Evolutionary conservation across 1,140 invertebrate species (phyloP).

Genomic region (Scaptomyza hsui): DNA sequence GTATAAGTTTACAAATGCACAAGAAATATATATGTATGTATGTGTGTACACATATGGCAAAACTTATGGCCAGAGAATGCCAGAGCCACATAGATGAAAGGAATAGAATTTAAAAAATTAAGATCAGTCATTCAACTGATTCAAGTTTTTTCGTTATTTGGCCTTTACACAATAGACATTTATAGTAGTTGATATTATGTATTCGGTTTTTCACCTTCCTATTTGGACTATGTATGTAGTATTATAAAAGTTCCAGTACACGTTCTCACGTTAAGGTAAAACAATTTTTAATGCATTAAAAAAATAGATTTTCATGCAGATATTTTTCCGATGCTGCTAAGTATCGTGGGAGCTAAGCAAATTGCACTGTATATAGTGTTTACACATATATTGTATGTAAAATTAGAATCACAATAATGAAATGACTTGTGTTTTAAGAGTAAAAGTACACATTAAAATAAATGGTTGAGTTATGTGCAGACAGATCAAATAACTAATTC

Average conservation of each 20-base stretch:
- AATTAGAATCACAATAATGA: conserved; percentile 70
- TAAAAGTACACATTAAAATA: conserved; percentile 46
- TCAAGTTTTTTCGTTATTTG: no score
- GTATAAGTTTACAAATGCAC: conserved; percentile 46
- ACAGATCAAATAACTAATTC: conserved; percentile 24
- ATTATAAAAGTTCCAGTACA: background rate
- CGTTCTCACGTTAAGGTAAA: background rate
- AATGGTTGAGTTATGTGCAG: conserved; percentile 25
- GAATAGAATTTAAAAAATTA: background rate
- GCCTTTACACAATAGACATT: background rate
- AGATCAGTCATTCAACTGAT: background rate
- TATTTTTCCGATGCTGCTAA: no score
- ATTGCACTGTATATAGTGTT: no score
- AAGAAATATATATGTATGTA: conserved; percentile 16
- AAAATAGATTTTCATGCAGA: no score
- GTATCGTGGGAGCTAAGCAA: no score
- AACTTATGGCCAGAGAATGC: background rate
- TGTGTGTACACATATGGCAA: conserved; percentile 1
- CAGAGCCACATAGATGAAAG: background rate
- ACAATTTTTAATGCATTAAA: no score
- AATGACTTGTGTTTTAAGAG: conserved; percentile 66
- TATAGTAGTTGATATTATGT: background rate
- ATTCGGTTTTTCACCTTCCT: background rate
- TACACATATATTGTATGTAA: conserved; percentile 34
- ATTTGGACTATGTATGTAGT: no score